Evolutionary conservation across 2,888 invertebrate species (phyloP), one percentile per base, ranked within the genome.

Genomic region (Meandrusa payeni): DNA sequence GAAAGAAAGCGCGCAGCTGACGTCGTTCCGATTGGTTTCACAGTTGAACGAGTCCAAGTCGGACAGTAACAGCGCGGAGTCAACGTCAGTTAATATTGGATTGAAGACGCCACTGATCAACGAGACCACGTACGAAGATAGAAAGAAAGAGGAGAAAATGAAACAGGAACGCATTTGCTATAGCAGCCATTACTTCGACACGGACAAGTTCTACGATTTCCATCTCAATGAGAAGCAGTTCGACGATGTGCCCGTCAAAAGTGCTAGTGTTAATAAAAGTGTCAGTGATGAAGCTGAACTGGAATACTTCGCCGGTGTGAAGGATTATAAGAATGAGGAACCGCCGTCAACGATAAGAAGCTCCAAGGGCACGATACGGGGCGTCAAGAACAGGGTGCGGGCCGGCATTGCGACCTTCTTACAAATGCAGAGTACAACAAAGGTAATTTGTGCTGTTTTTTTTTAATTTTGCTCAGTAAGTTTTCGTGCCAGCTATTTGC

Each of bases 321-420:
- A 92, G 86, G 94, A 95, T 80, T 89, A 91, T 53, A 90, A 91
- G 48, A 85, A 66, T 45, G 90, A 90, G 57, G 90, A 90, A 26
- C 88, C 90, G 47, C 91, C 93, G 24, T 92, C 94, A 39, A 94
- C 96, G 41, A 97, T 98, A 66, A 90, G 94, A 54, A 97, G 97
- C 85, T 93, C 95, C 40, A 95, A 95, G 71, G 97, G 97, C 32
- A 97, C 97, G 5, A 95, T 98, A 55, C 92, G 97, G 31, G 97
- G 97, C 47, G 96, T 97, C 51, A 96, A 95, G 86, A 97, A 98
- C 87, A 91, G 97, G 58, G 97, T 98, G 43, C 89, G 97, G 54
- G 97, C 97, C 51, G 97, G 97, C 50, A 97, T 98, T 62, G 96
- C 96, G 32, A 97, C 97, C n/a, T 97, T 97, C 81, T 90, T 96